Conservation (phyloP, 2,113 vertebrate species). For the Ammodytes dubius region DNA sequence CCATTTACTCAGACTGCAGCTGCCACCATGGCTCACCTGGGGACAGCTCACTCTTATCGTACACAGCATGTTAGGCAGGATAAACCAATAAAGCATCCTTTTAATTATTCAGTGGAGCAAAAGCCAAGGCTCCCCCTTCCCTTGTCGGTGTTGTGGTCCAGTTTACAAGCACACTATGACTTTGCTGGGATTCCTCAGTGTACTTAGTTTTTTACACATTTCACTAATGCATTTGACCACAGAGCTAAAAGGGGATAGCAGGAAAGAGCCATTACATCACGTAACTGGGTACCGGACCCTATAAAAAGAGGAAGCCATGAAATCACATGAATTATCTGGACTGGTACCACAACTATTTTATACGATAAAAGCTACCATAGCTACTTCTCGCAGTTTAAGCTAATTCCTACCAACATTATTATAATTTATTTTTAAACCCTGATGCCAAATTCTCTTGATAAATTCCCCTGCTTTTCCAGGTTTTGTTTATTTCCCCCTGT, state of each 20-base stretch:
- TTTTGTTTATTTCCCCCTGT: slow-evolving; percentile 20
- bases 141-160: slow-evolving; percentile 55
- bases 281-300: slow-evolving; percentile 35
- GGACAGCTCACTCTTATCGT: slow-evolving; percentile 71
- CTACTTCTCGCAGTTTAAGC: slow-evolving; percentile 43
- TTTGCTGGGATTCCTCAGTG: slow-evolving; percentile 37
- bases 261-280: slow-evolving; percentile 59
- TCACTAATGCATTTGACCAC: slow-evolving; percentile 55
- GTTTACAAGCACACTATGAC: slow-evolving; percentile 36
- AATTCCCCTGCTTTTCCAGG: slow-evolving; percentile 27
- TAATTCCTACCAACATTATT: slow-evolving; percentile 34
- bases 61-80: slow-evolving; percentile 64
- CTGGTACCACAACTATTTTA: slow-evolving; percentile 35
- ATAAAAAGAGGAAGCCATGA: slow-evolving; percentile 59
- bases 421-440: neutral
- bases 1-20: slow-evolving; percentile 60
- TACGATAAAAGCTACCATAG: slow-evolving; percentile 56
- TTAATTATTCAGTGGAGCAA: slow-evolving; percentile 81
- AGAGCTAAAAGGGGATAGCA: slow-evolving; percentile 61
- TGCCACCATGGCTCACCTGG: slow-evolving; percentile 73
- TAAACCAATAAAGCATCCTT: slow-evolving; percentile 75
- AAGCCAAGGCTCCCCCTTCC: slow-evolving; percentile 52
- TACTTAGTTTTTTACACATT: slow-evolving; percentile 51
- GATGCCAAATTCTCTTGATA: slow-evolving; percentile 20
- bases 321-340: slow-evolving; percentile 68